Conservation (phyloP, 2,797 vertebrate genomes). For the Chromis chromis region DNA sequence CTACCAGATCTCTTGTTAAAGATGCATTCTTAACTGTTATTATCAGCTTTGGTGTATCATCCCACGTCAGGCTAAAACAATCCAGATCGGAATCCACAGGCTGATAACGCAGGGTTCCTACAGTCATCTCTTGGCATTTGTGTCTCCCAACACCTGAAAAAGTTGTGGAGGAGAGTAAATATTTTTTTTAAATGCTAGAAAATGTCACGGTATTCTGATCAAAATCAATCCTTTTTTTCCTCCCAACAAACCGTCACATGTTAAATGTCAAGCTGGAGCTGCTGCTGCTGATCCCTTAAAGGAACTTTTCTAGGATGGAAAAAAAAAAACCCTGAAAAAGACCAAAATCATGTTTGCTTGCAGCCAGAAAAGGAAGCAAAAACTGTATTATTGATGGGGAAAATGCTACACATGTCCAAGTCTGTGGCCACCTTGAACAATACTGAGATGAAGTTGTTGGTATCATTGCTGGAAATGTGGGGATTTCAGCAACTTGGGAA, state of each 20-base stretch:
- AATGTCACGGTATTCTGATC: constrained; percentile 51
- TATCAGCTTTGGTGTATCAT: constrained; percentile 51
- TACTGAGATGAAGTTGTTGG: too few relatives aligned
- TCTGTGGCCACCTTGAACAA: too few relatives aligned
- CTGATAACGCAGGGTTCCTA: constrained; percentile 12
- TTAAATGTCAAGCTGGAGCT: constrained; percentile 57
- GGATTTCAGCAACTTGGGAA: not conserved
- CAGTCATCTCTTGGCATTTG: constrained; percentile 17
- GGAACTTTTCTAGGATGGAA: not conserved
- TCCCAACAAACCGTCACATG: constrained; percentile 7
- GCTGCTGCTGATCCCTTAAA: constrained; percentile 29
- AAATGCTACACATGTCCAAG: too few relatives aligned
- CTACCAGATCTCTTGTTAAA: constrained; percentile 19
- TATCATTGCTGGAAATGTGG: not conserved
- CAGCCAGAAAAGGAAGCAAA: not conserved
- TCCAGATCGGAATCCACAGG: not conserved
- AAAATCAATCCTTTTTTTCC: not conserved
- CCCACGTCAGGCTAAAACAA: constrained; percentile 31
- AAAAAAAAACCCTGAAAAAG: not conserved
- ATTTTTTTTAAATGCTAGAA: constrained; percentile 23
- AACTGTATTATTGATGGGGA: not conserved
- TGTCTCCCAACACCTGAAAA: not conserved
- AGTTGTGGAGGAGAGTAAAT: constrained; percentile 8
- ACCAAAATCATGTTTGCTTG: too few relatives aligned
- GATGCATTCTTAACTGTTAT: constrained; percentile 28